These are phyloP conservation scores for Neotoxoptera formosana DNA, from an alignment of 1,140 invertebrate genomes.

Conservation along the genomic window DNA sequence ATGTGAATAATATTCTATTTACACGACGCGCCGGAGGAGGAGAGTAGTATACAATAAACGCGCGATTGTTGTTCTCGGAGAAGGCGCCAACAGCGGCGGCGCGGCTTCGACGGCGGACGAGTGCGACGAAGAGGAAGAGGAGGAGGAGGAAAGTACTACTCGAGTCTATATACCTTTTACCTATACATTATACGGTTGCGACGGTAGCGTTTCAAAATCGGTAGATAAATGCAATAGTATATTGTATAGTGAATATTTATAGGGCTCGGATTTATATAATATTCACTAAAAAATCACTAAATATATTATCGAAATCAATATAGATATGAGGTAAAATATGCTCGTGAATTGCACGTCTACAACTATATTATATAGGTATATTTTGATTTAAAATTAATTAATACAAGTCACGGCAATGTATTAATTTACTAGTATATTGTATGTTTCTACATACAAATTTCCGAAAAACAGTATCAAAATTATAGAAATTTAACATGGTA, in stretches of 20 bases:
- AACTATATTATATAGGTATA: not conserved
- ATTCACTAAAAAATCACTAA: not conserved
- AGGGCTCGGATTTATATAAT: not conserved
- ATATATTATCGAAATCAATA: not conserved
- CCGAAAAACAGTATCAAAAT: not conserved
- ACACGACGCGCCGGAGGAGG: not conserved
- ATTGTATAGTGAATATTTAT: not conserved
- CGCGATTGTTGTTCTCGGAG: conserved; percentile 47
- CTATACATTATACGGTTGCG: not conserved
- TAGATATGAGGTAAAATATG: not conserved
- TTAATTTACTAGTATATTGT: not conserved
- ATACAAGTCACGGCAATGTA: not conserved
- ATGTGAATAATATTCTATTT: conserved; percentile 36
- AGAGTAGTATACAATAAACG: conserved; percentile 17
- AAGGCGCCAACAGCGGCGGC: conserved; percentile 47
- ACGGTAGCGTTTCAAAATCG: conserved; percentile 24
- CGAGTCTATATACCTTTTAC: not conserved
- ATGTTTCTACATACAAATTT: not conserved
- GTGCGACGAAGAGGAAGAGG: not conserved
- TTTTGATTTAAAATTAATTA: not conserved
- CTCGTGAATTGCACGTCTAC: too few relatives aligned
- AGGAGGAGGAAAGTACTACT: not conserved
- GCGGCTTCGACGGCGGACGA: not conserved
- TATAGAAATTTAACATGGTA: not conserved
- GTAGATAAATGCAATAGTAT: not conserved